A percentile compares a stretch with the other conserved stretches of the same genome.
phyloP scores from a whole-genome alignment of 2,113 vertebrate genomes.

The Cebidichthys violaceus region DNA sequence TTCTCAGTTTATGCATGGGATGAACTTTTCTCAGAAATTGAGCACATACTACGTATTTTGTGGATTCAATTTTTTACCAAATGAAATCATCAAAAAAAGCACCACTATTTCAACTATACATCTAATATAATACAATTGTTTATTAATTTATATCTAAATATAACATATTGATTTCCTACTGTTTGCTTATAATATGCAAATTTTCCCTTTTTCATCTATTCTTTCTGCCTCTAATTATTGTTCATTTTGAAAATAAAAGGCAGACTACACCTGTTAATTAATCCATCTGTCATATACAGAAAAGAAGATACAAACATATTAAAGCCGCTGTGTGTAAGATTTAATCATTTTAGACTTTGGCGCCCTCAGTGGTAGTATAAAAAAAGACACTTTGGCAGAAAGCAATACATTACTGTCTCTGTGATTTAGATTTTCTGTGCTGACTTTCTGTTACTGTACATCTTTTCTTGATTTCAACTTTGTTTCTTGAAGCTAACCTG shows the following conservation, averaged over 20 bases:
- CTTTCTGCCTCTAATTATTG: background rate
- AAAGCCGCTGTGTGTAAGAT: background rate
- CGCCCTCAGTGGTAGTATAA: background rate
- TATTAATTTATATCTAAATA: conserved; percentile 30
- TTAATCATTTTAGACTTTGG: background rate
- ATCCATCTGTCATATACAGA: background rate
- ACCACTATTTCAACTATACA: conserved; percentile 2
- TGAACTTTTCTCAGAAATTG: background rate
- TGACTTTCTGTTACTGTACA: background rate
- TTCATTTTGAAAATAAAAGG: conserved; percentile 27
- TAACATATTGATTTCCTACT: conserved; percentile 3
- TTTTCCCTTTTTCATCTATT: background rate
- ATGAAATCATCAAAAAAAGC: conserved; percentile 5
- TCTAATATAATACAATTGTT: background rate
- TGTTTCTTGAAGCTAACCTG: background rate
- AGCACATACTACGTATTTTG: background rate
- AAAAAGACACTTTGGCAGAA: background rate
- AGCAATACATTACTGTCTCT: background rate
- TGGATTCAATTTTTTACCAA: background rate
- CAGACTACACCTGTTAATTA: background rate
- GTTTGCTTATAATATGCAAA: background rate
- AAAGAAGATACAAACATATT: background rate
- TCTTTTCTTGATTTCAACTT: background rate
- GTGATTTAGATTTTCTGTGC: background rate
- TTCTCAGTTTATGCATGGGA: background rate